phyloP scores from a whole-genome alignment of 30 jellyfish, hydroid and myxozoan genomes.

The Hydractinia symbiolongicarpus region DNA sequence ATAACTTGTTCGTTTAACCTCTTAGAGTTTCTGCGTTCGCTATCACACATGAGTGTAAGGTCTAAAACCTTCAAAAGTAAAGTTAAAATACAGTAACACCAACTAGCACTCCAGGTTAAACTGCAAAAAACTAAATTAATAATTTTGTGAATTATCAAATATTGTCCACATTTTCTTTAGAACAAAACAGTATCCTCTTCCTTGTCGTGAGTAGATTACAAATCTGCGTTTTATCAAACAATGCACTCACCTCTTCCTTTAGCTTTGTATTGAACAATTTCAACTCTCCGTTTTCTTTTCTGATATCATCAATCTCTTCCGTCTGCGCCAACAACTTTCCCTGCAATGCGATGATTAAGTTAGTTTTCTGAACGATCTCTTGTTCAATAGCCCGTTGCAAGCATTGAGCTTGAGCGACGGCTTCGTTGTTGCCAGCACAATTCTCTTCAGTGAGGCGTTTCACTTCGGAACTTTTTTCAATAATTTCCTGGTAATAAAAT shows the following conservation, averaged over 20 bases:
- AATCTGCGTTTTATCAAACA: too few relatives aligned
- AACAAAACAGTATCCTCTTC: too few relatives aligned
- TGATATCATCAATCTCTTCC: conserved; percentile 13
- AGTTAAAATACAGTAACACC: too few relatives aligned
- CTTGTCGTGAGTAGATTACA: too few relatives aligned
- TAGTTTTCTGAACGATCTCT: conserved; percentile 43
- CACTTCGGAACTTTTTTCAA: not conserved
- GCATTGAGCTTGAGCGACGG: not conserved
- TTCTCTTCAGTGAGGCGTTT: not conserved
- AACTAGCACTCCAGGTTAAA: too few relatives aligned
- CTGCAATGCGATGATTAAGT: conserved; percentile 58
- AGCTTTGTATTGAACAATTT: not conserved
- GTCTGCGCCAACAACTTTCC: conserved; percentile 35
- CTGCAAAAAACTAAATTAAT: too few relatives aligned
- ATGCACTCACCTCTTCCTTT: not conserved
- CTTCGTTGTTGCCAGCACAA: not conserved
- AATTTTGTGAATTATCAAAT: too few relatives aligned
- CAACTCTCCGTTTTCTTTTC: not conserved
- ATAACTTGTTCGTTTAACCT: conserved; percentile 5
- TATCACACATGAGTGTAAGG: not conserved
- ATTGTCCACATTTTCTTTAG: too few relatives aligned
- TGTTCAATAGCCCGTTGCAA: conserved; percentile 1
- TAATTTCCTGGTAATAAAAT: not conserved
- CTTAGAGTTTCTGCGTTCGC: conserved; percentile 2
- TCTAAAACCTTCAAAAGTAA: not conserved